phyloP scores from a whole-genome alignment of 2,797 vertebrate genomes.

The Valencia hispanica region DNA sequence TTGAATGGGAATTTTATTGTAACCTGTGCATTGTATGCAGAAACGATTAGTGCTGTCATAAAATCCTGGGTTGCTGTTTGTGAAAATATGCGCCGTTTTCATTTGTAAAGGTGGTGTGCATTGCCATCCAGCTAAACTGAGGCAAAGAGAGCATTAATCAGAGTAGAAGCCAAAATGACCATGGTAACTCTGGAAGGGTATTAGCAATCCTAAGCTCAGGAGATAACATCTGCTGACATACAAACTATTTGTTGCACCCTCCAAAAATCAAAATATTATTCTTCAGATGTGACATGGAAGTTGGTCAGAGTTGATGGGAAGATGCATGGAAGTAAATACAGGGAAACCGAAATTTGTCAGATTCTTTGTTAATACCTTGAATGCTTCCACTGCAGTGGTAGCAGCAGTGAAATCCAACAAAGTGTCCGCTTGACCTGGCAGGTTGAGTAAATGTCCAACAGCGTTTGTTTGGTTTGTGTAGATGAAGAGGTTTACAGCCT shows the following conservation, averaged over 20 bases:
- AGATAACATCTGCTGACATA: not conserved
- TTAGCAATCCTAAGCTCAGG: not conserved
- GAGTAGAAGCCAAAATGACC: not conserved
- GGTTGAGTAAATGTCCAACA: not conserved
- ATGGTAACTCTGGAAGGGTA: not conserved
- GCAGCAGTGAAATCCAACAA: not conserved
- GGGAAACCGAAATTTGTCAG: not conserved
- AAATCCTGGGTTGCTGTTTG: not conserved
- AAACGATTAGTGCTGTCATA: not conserved
- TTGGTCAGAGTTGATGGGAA: not conserved
- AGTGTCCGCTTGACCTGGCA: not conserved
- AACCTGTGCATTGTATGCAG: not conserved
- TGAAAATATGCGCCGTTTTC: not conserved
- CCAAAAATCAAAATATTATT: not conserved
- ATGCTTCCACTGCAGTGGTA: not conserved
- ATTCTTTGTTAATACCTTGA: not conserved
- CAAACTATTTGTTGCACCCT: not conserved
- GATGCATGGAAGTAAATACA: no score
- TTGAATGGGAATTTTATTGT: not conserved
- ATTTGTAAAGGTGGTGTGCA: not conserved
- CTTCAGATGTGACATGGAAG: not conserved
- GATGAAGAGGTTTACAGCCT: slow-evolving; percentile 69
- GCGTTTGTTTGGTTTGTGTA: not conserved
- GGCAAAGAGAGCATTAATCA: not conserved
- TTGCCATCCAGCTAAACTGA: not conserved